Conservation (phyloP, 2,888 invertebrate species). For the Caenorhabditis sp. region DNA sequence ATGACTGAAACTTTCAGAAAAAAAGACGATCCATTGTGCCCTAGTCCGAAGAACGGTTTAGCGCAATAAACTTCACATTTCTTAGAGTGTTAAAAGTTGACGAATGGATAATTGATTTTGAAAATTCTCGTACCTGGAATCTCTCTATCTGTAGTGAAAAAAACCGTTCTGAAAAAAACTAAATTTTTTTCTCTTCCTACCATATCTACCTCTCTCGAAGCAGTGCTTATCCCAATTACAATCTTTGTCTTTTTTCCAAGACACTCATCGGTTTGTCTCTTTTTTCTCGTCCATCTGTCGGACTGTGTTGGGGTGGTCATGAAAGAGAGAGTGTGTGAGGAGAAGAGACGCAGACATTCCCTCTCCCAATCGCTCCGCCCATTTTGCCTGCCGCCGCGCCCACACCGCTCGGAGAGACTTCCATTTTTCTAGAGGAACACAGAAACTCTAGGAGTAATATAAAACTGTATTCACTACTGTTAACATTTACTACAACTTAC, state of each 20-base stretch:
- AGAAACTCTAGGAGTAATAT: slow-evolving; percentile 21
- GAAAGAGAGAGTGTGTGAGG: slow-evolving; percentile 13
- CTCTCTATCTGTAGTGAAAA: no score
- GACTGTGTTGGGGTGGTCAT: slow-evolving; percentile 29
- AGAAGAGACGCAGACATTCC: slow-evolving; percentile 27
- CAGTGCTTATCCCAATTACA: slow-evolving; percentile 45
- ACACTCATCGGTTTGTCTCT: slow-evolving; percentile 35
- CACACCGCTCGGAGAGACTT: slow-evolving; percentile 29
- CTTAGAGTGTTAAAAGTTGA: no score
- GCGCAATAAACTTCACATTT: no score
- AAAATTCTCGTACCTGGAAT: no score
- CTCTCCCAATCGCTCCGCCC: slow-evolving; percentile 36
- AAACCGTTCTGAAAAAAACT: slow-evolving; percentile 13
- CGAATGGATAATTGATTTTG: no score
- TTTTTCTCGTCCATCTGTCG: slow-evolving; percentile 27
- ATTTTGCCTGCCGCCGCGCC: slow-evolving; percentile 47
- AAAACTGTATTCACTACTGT: slow-evolving; percentile 22
- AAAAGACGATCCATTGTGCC: no score
- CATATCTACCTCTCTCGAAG: background rate
- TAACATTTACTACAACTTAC: slow-evolving; percentile 3
- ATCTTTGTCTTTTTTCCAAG: slow-evolving; percentile 44
- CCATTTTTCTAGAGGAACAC: slow-evolving; percentile 37
- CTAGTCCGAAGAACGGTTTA: no score
- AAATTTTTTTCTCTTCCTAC: background rate
- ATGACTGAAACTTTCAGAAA: background rate